Conservation (phyloP, 2,797 vertebrate genomes). For the Acomys russatus region DNA sequence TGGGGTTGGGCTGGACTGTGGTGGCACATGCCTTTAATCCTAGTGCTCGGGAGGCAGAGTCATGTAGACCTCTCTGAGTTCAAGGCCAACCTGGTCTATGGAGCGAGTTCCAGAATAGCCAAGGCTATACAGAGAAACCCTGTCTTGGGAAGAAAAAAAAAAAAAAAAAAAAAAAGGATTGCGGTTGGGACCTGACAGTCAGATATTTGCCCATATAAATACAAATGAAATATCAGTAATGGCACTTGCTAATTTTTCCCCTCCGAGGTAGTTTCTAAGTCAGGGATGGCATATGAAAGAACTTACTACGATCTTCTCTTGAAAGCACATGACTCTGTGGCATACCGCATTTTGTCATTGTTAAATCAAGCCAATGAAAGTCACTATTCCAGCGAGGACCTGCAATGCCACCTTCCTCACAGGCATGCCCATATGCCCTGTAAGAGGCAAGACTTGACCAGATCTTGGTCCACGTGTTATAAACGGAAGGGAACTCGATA, state of each 20-base stretch:
- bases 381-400: neutral
- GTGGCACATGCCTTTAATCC: too few relatives aligned
- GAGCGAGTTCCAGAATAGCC: too few relatives aligned
- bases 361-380: neutral
- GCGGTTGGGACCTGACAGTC: neutral
- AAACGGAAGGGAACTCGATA: neutral
- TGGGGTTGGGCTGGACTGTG: neutral
- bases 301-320: conserved; percentile 54
- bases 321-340: conserved; percentile 71
- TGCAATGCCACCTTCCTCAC: neutral
- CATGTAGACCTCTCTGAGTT: too few relatives aligned
- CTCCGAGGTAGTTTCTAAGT: conserved; percentile 78
- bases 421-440: conserved; percentile 84
- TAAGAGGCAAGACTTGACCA: conserved; percentile 82
- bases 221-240: conserved; percentile 35
- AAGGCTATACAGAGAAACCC: too few relatives aligned
- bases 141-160: too few relatives aligned
- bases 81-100: too few relatives aligned
- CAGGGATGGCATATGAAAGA: neutral
- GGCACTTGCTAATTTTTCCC: conserved; percentile 37
- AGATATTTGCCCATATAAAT: conserved; percentile 55
- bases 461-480: conserved; percentile 83
- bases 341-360: conserved; percentile 53
- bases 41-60: too few relatives aligned
- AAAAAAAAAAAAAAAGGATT: conserved; percentile 45